These are phyloP conservation scores for Acropora yongei DNA, from an alignment of 64 coral and sea anemone species.

Conservation along the genomic window DNA sequence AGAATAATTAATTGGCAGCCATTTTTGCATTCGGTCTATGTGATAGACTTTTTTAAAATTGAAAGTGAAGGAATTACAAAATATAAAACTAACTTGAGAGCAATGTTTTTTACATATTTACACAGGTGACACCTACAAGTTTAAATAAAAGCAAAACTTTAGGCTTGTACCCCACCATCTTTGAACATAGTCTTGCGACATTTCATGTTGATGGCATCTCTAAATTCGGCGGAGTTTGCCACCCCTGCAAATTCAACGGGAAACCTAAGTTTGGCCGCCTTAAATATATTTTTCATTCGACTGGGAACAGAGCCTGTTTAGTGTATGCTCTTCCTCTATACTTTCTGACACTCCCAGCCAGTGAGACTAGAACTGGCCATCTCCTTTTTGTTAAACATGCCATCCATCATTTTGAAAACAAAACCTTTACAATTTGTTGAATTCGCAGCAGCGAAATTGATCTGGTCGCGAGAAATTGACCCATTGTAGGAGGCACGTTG, in stretches of 20 bases:
- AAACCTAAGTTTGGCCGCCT: background rate
- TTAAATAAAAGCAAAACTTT: no score
- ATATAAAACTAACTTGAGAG: no score
- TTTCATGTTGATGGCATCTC: slow-evolving; percentile 2
- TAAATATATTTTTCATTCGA: background rate
- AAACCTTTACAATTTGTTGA: background rate
- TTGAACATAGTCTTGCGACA: background rate
- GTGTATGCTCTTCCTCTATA: background rate
- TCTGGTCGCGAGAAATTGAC: background rate
- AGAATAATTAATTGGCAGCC: no score
- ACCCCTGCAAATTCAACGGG: background rate
- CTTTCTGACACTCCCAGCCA: background rate
- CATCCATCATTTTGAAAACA: slow-evolving; percentile 16
- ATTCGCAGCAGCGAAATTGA: background rate
- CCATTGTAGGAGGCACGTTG: background rate
- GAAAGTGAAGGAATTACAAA: no score
- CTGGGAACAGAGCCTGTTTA: background rate
- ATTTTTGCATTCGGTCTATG: no score
- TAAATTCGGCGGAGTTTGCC: background rate
- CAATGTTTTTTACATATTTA: no score
- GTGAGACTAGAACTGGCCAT: slow-evolving; percentile 1
- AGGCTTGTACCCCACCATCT: background rate
- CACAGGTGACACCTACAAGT: no score
- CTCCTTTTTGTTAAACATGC: background rate
- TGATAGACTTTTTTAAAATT: no score